Conservation (phyloP, 2,113 vertebrate species). For the Saguinus imperator region DNA sequence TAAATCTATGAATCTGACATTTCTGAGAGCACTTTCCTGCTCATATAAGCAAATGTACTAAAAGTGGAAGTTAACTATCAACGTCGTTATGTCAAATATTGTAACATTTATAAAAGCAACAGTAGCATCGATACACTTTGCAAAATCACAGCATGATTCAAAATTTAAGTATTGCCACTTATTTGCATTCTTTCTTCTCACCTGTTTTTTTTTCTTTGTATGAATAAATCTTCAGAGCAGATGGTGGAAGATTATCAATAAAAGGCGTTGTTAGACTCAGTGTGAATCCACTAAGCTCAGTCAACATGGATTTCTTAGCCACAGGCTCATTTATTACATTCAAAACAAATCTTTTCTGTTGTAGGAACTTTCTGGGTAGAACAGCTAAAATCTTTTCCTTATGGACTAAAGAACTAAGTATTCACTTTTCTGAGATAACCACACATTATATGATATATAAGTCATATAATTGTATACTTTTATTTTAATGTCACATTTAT, state of each 20-base stretch:
- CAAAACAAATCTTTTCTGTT: constrained; percentile 63
- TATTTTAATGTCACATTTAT: neutral
- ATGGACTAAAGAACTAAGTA: constrained; percentile 35
- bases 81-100: constrained; percentile 65
- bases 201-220: constrained; percentile 77
- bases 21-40: constrained; percentile 1
- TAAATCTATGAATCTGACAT: constrained; percentile 24
- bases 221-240: constrained; percentile 86
- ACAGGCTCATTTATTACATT: constrained; percentile 80
- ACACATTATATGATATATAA: neutral
- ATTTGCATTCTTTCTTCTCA: constrained; percentile 82
- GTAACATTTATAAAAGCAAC: constrained; percentile 70
- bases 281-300: constrained; percentile 73
- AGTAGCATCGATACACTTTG: constrained; percentile 73
- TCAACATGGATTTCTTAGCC: constrained; percentile 71
- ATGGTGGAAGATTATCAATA: constrained; percentile 83
- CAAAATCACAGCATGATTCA: constrained; percentile 80
- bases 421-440: neutral
- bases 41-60: neutral
- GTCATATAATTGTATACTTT: neutral
- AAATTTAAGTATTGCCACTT: constrained; percentile 68
- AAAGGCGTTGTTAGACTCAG: constrained; percentile 80
- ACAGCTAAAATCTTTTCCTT: constrained; percentile 57
- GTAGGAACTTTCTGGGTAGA: constrained; percentile 49
- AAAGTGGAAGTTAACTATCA: constrained; percentile 33